Conservation (phyloP, 2,797 vertebrate genomes). For the Sternarchorhynchus goeldii region DNA sequence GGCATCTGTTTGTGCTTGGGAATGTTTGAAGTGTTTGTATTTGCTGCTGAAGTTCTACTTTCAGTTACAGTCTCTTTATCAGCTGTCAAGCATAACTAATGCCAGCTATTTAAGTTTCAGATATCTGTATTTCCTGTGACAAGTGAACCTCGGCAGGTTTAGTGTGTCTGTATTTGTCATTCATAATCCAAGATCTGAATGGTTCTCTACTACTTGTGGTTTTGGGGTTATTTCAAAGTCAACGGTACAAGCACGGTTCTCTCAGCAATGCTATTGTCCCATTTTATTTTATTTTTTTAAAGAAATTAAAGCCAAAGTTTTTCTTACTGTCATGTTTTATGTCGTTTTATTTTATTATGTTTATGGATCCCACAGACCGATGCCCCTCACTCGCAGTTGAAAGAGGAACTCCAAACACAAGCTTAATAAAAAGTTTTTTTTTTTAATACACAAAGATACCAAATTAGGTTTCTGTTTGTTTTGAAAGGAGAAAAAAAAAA, state of each 20-base stretch:
- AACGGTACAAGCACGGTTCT: neutral
- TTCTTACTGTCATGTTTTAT: neutral
- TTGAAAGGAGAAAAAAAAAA: conserved; percentile 69
- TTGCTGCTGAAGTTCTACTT: neutral
- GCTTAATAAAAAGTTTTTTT: conserved; percentile 80
- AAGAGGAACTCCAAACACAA: conserved; percentile 55
- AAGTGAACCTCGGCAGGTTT: too few relatives aligned
- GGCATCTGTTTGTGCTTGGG: neutral
- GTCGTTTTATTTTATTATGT: neutral
- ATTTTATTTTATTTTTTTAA: neutral
- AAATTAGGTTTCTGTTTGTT: conserved; percentile 69
- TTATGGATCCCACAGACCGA: neutral
- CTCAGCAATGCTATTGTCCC: neutral
- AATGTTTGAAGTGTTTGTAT: neutral
- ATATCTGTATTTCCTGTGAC: too few relatives aligned
- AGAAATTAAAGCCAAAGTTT: neutral
- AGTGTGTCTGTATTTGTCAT: too few relatives aligned
- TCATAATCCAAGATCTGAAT: too few relatives aligned
- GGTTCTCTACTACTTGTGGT: neutral
- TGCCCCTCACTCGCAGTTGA: neutral
- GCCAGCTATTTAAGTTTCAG: too few relatives aligned
- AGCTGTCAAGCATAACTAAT: too few relatives aligned
- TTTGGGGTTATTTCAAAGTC: neutral
- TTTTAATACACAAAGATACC: conserved; percentile 83
- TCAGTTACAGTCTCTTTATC: too few relatives aligned